Evolutionary conservation across 2,888 invertebrate genomes (phyloP).

Genomic region (Caenorhabditis virilis): DNA sequence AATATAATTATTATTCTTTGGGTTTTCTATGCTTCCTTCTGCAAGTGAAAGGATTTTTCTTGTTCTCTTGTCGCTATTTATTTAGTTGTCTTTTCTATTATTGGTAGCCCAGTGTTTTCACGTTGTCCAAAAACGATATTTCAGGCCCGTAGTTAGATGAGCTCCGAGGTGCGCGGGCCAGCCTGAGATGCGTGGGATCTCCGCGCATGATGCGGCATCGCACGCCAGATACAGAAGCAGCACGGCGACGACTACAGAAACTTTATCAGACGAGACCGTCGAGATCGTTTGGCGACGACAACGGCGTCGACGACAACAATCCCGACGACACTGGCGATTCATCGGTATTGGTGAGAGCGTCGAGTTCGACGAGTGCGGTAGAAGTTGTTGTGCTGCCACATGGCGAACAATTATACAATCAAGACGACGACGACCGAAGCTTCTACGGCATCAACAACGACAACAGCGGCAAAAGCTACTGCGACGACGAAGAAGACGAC

Average conservation of each 20-base stretch:
- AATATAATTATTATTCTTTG: too few relatives aligned
- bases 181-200: constrained; percentile 43
- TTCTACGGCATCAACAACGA: background rate
- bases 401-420: too few relatives aligned
- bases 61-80: background rate
- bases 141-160: constrained; percentile 37
- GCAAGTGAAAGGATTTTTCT: constrained; percentile 1
- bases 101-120: constrained; percentile 1
- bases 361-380: too few relatives aligned
- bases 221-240: constrained; percentile 23
- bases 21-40: too few relatives aligned
- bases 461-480: background rate
- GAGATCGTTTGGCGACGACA: background rate
- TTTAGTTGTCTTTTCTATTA: constrained; percentile 1
- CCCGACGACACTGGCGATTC: too few relatives aligned
- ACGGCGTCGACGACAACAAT: constrained; percentile 2
- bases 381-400: too few relatives aligned
- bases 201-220: constrained; percentile 42
- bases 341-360: too few relatives aligned
- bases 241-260: background rate
- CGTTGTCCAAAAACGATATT: constrained; percentile 6
- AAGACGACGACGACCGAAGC: background rate
- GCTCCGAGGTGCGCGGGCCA: constrained; percentile 41
- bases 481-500: background rate
- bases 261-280: too few relatives aligned